A percentile compares a stretch with the other conserved stretches of the same genome.
Evolutionary conservation across 2,888 invertebrate genomes (phyloP).

Genomic region (Carterocephalus palaemon): DNA sequence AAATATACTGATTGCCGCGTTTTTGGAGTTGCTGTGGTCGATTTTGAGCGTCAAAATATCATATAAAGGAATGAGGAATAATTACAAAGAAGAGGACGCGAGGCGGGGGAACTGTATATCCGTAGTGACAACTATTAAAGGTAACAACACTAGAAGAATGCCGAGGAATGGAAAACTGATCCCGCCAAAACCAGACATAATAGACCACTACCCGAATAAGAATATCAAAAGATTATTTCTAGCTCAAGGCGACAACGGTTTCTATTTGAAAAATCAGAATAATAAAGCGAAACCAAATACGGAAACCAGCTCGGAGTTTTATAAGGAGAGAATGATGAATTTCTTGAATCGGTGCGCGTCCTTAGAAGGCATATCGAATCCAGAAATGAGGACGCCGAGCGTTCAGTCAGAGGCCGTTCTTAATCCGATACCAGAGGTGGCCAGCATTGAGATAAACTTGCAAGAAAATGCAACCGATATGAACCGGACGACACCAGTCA

Average conservation of each 20-base stretch:
- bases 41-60: slow-evolving; percentile 79
- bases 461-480: slow-evolving; percentile 27
- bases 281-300: slow-evolving; percentile 67
- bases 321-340: slow-evolving; percentile 69
- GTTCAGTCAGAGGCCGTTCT: slow-evolving; percentile 54
- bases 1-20: slow-evolving; percentile 79
- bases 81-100: slow-evolving; percentile 76
- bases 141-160: slow-evolving; percentile 63
- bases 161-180: slow-evolving; percentile 61
- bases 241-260: slow-evolving; percentile 63
- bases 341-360: slow-evolving; percentile 66
- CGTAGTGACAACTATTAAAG: slow-evolving; percentile 77
- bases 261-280: slow-evolving; percentile 66
- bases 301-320: slow-evolving; percentile 67
- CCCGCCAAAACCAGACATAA: slow-evolving; percentile 72
- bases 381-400: slow-evolving; percentile 53
- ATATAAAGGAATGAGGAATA: slow-evolving; percentile 80
- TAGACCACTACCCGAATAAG: slow-evolving; percentile 75
- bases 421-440: slow-evolving; percentile 56
- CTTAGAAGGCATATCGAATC: slow-evolving; percentile 56
- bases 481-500: slow-evolving; percentile 50
- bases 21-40: slow-evolving; percentile 80
- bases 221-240: slow-evolving; percentile 76
- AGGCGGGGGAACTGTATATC: slow-evolving; percentile 73
- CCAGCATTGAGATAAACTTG: slow-evolving; percentile 39